phyloP scores from a whole-genome alignment of 1,140 invertebrate genomes.

The Aradophagus sp. region DNA sequence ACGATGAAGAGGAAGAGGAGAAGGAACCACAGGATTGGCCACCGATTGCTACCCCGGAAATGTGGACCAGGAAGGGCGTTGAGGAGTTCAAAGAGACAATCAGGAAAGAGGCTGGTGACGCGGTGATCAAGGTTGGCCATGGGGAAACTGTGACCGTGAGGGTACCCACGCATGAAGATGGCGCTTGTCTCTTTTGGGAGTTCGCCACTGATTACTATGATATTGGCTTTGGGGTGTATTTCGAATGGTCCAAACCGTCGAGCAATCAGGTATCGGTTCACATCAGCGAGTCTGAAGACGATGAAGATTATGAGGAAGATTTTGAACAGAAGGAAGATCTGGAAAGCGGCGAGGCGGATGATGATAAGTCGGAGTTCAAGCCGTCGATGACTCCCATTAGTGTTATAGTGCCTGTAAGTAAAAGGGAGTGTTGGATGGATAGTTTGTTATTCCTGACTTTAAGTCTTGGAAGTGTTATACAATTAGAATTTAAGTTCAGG shows the following conservation, averaged over 20 bases:
- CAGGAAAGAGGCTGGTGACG: slow-evolving; percentile 91
- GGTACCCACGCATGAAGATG: slow-evolving; percentile 97
- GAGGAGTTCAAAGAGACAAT: slow-evolving; percentile 93
- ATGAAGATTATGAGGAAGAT: slow-evolving; percentile 88
- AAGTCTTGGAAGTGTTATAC: no score
- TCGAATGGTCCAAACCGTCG: slow-evolving; percentile 95
- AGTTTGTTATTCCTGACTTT: no score
- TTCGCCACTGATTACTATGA: slow-evolving; percentile 99
- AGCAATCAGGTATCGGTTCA: slow-evolving; percentile 90
- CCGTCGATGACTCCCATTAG: slow-evolving; percentile 67
- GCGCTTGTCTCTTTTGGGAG: slow-evolving; percentile 98
- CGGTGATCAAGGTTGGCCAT: slow-evolving; percentile 96
- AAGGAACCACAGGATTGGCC: slow-evolving; percentile 66
- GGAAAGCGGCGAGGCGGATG: slow-evolving; percentile 67
- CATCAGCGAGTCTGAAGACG: slow-evolving; percentile 94
- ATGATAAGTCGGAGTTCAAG: slow-evolving; percentile 65
- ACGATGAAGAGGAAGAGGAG: slow-evolving; percentile 54
- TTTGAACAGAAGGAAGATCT: slow-evolving; percentile 81
- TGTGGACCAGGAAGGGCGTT: slow-evolving; percentile 97
- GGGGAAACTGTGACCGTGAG: slow-evolving; percentile 98
- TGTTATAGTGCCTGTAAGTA: slow-evolving; percentile 70
- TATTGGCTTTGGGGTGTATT: slow-evolving; percentile 98
- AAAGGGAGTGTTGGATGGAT: no score
- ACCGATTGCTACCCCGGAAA: slow-evolving; percentile 85
- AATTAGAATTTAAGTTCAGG: no score